phyloP scores from a whole-genome alignment of 2,888 invertebrate genomes.

The Callyntrura guangdongensis region DNA sequence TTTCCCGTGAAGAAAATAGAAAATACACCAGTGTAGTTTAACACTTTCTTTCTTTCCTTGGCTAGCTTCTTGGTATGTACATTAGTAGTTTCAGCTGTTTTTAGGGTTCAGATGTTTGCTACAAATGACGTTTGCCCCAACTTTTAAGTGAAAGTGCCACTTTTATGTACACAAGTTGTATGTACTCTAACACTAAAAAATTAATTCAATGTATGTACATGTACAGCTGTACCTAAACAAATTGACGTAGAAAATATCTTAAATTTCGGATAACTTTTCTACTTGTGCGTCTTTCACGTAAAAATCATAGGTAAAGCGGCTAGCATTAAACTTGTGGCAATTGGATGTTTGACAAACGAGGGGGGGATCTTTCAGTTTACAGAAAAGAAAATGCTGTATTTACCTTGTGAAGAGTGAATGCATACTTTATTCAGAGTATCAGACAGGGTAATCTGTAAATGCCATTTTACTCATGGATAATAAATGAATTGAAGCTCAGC shows the following conservation, averaged over 20 bases:
- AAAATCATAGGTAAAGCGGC: too few species aligned
- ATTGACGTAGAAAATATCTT: too few species aligned
- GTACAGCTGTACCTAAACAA: too few species aligned
- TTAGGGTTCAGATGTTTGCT: background rate
- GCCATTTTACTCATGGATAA: conserved; percentile 43
- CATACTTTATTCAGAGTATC: conserved; percentile 5
- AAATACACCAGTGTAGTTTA: background rate
- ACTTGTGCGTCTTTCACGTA: too few species aligned
- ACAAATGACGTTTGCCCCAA: too few species aligned
- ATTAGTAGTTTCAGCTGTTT: background rate
- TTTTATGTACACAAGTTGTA: too few species aligned
- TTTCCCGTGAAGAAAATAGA: conserved; percentile 5
- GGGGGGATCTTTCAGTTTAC: background rate
- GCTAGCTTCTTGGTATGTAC: background rate
- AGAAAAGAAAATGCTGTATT: background rate
- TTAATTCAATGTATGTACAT: background rate
- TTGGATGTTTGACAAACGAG: background rate
- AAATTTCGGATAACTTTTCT: too few species aligned
- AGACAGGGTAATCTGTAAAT: conserved; percentile 59
- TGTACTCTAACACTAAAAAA: background rate
- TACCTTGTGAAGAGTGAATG: background rate
- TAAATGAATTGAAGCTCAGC: background rate
- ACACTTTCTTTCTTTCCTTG: background rate
- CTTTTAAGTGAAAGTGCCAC: too few species aligned
- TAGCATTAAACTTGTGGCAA: too few species aligned